These are phyloP conservation scores for Drosophila fungiperda DNA, from an alignment of 2,888 invertebrate species.

Conservation along the genomic window DNA sequence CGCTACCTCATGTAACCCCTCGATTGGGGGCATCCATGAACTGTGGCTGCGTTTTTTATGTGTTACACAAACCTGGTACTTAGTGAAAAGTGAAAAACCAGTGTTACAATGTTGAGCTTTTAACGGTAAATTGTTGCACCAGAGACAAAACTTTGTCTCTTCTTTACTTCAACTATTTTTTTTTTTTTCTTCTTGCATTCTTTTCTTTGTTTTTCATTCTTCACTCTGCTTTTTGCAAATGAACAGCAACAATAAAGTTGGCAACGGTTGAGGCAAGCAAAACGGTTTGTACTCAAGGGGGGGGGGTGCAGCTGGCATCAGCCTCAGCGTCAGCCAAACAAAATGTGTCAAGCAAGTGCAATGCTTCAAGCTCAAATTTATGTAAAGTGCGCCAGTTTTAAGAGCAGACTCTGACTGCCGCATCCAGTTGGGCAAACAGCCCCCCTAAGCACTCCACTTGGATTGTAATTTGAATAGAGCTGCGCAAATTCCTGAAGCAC, in stretches of 20 bases:
- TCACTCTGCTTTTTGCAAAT: slow-evolving; percentile 45
- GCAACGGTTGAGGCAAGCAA: slow-evolving; percentile 21
- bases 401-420: background rate
- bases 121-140: slow-evolving; percentile 74
- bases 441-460: slow-evolving; percentile 32
- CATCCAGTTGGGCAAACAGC: background rate
- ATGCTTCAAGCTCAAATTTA: slow-evolving; percentile 73
- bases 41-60: slow-evolving; percentile 59
- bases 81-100: slow-evolving; percentile 78
- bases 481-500: slow-evolving; percentile 38
- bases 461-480: slow-evolving; percentile 59
- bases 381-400: slow-evolving; percentile 68
- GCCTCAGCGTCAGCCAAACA: slow-evolving; percentile 42
- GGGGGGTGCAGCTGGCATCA: slow-evolving; percentile 20
- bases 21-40: slow-evolving; percentile 1
- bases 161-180: background rate
- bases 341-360: slow-evolving; percentile 77
- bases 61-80: slow-evolving; percentile 73
- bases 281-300: slow-evolving; percentile 11
- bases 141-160: slow-evolving; percentile 62
- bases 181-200: background rate
- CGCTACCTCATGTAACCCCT: background rate
- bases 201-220: slow-evolving; percentile 1
- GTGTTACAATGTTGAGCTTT: slow-evolving; percentile 76
- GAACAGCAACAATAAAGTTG: slow-evolving; percentile 65